Base-by-base conservation (phyloP, 2,113 vertebrate species). In the Gallinago undulata region DNA sequence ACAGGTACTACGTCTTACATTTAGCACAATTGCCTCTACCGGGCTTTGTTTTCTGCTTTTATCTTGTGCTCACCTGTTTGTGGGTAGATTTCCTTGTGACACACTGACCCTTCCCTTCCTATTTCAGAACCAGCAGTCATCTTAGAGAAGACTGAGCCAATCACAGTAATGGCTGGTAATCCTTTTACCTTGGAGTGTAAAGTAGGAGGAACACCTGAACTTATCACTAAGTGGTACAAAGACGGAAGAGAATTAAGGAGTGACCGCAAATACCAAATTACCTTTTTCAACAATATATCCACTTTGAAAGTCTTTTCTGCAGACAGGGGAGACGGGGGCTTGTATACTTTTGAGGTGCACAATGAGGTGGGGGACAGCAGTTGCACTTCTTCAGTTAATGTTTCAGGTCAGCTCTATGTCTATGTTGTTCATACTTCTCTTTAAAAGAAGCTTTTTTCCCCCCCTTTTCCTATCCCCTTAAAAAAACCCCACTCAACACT, bases 361-460 rank as follows among this genome's bases (percentile, higher is more conserved):
- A 99, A 99, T 93, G 99, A 98, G 95, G 99, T 99, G 79, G 99
- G 99, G 28, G 99, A 99, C 95, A 99, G 99, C 97, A 99, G 98
- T 91, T 99, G 99, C 93, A 99, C 98, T 45, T 98, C 98, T 72
- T 99, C 99, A 21, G 98, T 99, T 94, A 98, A 99, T 22, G 98
- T 99, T 87, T 98, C 99, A 89, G 99, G 99, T 99, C 96, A 98
- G 99, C 97, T 68, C 11, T 51, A 15, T 76, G 56, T 64, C 30
- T 85, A 69, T 69, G 45, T 93, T 82, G 11, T 90, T 89, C 79
- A 67, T 37, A 17, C 5, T 73, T 83, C 5, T 86, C 59, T 77
- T 85, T 87, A 93, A 79, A 87, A 2, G 15, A 62, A 37, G 3
- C 6, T 60, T 50, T 66, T 28, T 27, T 11, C 6, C 28, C 0